phyloP scores from a whole-genome alignment of 2,888 invertebrate genomes.

The Prosopocoilus inquinatus region DNA sequence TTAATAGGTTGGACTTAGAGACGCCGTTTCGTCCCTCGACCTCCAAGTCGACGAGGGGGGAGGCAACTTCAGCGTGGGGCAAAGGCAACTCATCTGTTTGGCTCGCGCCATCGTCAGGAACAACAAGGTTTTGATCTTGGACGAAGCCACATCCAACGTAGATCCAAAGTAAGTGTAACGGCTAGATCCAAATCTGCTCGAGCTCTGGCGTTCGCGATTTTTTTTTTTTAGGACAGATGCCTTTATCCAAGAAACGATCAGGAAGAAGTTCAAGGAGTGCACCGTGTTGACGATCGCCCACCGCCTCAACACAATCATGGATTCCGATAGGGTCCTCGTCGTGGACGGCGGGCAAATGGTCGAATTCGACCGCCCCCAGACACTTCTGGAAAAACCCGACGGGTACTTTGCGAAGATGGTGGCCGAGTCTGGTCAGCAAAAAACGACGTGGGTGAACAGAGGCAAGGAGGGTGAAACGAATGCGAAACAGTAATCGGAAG shows the following conservation, averaged over 20 bases:
- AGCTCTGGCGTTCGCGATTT: background rate
- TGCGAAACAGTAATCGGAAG: too few species aligned
- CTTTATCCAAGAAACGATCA: conserved; percentile 73
- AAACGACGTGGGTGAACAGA: conserved; percentile 25
- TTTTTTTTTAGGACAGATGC: conserved; percentile 58
- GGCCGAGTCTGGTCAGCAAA: conserved; percentile 61
- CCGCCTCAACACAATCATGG: conserved; percentile 79
- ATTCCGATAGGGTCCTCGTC: conserved; percentile 77
- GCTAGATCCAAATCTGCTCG: background rate
- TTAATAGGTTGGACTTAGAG: conserved; percentile 71
- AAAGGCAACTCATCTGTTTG: conserved; percentile 82
- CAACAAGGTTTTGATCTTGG: conserved; percentile 77
- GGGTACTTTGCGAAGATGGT: conserved; percentile 67
- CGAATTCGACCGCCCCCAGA: conserved; percentile 77
- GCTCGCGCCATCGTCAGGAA: conserved; percentile 80
- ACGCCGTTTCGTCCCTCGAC: conserved; percentile 62
- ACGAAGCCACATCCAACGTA: conserved; percentile 90
- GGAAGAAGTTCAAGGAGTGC: conserved; percentile 69
- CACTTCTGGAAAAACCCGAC: conserved; percentile 59
- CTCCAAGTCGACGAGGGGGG: conserved; percentile 73
- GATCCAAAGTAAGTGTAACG: conserved; percentile 67
- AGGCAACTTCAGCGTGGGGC: conserved; percentile 81
- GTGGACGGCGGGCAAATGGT: conserved; percentile 74
- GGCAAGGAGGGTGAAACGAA: too few species aligned
- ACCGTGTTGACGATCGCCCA: conserved; percentile 83